Conservation (phyloP, 2,888 invertebrate genomes). For the Prostheceraeus crozeri region DNA sequence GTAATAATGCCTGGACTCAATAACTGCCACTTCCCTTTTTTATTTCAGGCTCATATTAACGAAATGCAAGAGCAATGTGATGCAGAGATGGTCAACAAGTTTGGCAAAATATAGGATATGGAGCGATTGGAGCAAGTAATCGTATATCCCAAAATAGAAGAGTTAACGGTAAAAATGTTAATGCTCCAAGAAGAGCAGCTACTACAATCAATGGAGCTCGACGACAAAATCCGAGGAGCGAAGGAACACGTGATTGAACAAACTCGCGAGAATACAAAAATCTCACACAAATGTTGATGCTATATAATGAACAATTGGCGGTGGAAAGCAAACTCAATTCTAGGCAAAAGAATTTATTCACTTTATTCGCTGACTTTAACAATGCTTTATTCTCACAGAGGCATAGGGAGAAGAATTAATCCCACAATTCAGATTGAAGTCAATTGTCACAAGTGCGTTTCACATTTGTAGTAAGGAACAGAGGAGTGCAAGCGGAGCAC, state of each 20-base stretch:
- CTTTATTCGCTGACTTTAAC: too few relatives aligned
- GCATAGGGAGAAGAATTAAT: too few relatives aligned
- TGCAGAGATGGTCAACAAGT: constrained; percentile 55
- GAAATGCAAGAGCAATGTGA: constrained; percentile 52
- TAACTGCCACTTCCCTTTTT: too few relatives aligned
- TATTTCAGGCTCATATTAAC: constrained; percentile 48
- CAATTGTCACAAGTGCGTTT: too few relatives aligned
- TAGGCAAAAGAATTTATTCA: constrained; percentile 53
- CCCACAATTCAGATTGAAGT: too few relatives aligned
- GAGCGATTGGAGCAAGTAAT: constrained; percentile 56
- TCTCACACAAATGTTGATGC: constrained; percentile 50
- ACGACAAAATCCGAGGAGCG: constrained; percentile 47
- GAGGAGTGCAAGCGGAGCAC: too few relatives aligned
- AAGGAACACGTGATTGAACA: constrained; percentile 48
- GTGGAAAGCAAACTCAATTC: constrained; percentile 49
- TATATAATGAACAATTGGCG: constrained; percentile 47
- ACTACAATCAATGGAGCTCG: too few relatives aligned
- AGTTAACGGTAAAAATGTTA: constrained; percentile 52
- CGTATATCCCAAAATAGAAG: constrained; percentile 54
- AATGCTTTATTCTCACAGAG: too few relatives aligned
- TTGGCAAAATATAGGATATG: constrained; percentile 53
- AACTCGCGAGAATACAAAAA: constrained; percentile 51
- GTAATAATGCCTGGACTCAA: too few relatives aligned
- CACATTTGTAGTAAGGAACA: too few relatives aligned
- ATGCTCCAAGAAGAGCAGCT: constrained; percentile 44